A percentile compares a stretch with the other conserved stretches of the same genome.
Evolutionary conservation across 2,113 vertebrate species (phyloP).

Genomic region (Rhinoptilus africanus): DNA sequence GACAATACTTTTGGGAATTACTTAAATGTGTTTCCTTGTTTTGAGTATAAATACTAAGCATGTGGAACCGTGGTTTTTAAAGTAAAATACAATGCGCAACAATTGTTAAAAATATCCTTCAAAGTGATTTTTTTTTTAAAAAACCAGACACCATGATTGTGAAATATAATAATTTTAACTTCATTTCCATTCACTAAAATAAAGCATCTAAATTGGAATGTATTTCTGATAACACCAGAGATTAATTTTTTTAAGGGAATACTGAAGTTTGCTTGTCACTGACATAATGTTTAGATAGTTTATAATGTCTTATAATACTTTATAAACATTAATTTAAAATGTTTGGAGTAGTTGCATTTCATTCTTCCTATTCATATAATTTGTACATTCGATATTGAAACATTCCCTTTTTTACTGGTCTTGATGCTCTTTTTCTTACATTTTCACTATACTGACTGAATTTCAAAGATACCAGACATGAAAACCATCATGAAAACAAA

Average conservation of each 20-base stretch:
- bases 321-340: background rate
- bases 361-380: background rate
- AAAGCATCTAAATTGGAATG: background rate
- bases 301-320: background rate
- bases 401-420: background rate
- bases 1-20: background rate
- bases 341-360: background rate
- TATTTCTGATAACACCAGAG: background rate
- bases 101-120: background rate
- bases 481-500: background rate
- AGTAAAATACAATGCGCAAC: background rate
- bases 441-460: background rate
- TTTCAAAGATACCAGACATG: background rate
- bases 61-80: accelerated
- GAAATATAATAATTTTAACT: background rate
- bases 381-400: background rate
- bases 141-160: accelerated
- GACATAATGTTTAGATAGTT: background rate
- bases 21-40: background rate
- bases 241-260: background rate
- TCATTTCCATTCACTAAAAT: background rate
- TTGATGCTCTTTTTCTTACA: background rate
- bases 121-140: background rate
- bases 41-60: background rate
- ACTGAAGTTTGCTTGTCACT: background rate